phyloP scores from a whole-genome alignment of 2,888 invertebrate genomes.

The Agrilus cyanescens region DNA sequence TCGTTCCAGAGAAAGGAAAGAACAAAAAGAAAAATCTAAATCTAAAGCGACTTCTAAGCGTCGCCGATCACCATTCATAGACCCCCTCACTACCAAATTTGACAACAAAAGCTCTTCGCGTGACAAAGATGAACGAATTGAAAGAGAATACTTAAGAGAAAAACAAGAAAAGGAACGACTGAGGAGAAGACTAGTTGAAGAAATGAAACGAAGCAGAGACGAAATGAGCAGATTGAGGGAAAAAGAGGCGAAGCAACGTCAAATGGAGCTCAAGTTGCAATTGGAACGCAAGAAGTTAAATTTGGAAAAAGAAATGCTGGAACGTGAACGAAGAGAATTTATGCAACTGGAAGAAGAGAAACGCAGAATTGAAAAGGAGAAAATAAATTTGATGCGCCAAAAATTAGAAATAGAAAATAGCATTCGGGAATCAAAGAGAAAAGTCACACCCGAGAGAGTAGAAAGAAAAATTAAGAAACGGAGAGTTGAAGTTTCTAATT shows the following conservation, averaged over 20 bases:
- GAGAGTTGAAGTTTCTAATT: too few relatives aligned
- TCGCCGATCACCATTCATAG: slow-evolving; percentile 2
- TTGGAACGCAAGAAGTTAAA: slow-evolving; percentile 11
- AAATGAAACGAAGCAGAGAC: slow-evolving; percentile 4
- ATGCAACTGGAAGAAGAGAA: slow-evolving; percentile 5
- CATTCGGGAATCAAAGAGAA: too few relatives aligned
- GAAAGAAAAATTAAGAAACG: too few relatives aligned
- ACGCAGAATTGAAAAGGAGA: slow-evolving; percentile 9
- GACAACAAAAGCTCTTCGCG: slow-evolving; percentile 1
- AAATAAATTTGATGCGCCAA: background rate
- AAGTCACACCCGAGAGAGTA: too few relatives aligned
- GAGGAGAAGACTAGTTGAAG: slow-evolving; percentile 4
- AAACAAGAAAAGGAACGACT: slow-evolving; percentile 7
- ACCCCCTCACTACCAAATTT: slow-evolving; percentile 15
- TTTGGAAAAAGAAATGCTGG: slow-evolving; percentile 10
- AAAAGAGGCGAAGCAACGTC: slow-evolving; percentile 8
- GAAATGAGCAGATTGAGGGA: slow-evolving; percentile 10
- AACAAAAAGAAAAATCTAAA: background rate
- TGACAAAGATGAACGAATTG: background rate
- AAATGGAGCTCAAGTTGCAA: slow-evolving; percentile 10
- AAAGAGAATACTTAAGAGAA: slow-evolving; percentile 4
- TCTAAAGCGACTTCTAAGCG: background rate
- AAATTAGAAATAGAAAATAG: too few relatives aligned
- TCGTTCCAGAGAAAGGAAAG: slow-evolving; percentile 2
- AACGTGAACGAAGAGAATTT: slow-evolving; percentile 7